Evolutionary conservation across 2,113 vertebrate species (phyloP).

Genomic region (Lophura nycthemera): DNA sequence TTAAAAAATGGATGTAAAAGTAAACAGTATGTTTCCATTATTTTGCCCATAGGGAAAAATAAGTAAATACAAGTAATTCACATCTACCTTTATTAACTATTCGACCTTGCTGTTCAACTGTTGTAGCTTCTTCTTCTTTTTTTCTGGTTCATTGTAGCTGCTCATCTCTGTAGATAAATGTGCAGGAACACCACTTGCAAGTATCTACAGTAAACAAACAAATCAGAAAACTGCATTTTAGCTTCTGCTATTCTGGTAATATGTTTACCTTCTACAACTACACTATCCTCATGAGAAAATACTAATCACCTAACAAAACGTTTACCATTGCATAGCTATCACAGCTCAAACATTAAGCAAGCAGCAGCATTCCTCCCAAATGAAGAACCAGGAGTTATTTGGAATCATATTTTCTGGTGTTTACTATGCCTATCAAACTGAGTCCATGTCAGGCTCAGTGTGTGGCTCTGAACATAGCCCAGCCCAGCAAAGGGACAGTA

Average conservation of each 20-base stretch:
- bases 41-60: constrained; percentile 23
- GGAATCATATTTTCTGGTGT: not conserved
- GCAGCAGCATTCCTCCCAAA: not conserved
- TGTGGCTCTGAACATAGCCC: rapidly evolving
- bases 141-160: constrained; percentile 76
- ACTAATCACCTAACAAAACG: not conserved
- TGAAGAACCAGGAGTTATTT: not conserved
- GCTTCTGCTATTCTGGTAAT: not conserved
- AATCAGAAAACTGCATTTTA: not conserved
- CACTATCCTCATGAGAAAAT: not conserved
- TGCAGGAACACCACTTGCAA: constrained; percentile 73
- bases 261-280: not conserved
- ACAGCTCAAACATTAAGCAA: not conserved
- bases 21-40: not conserved
- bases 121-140: constrained; percentile 87
- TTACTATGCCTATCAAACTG: not conserved
- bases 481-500: not conserved
- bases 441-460: not conserved
- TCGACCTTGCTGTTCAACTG: constrained; percentile 63
- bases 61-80: not conserved
- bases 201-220: constrained; percentile 79
- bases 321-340: not conserved
- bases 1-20: constrained; percentile 63
- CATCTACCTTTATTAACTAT: not conserved
- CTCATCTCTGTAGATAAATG: not conserved